Base-by-base conservation (phyloP, 1,140 invertebrate species). In the Drosophila hydei region DNA sequence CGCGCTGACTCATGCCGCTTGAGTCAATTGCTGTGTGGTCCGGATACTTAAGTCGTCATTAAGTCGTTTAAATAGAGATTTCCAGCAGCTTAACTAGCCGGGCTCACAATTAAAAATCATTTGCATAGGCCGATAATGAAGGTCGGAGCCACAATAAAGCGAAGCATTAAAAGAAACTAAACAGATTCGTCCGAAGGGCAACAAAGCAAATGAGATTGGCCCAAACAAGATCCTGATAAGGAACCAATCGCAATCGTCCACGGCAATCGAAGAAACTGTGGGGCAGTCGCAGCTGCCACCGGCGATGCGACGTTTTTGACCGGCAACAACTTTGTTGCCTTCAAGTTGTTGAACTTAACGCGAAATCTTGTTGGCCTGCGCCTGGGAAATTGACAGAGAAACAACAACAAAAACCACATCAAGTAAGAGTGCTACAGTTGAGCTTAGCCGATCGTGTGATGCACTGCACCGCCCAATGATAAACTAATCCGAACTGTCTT, bases 151-250 rank as follows among this genome's bases (percentile, higher is more conserved):
- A 36, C 27, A 77, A 76, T 72, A 75, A 60, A 70, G 56, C 52
- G 74, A 48, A 61, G 68, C 77, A 88, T 72, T 88, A 56, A 78
- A 81, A 87, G 63, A 87, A 30, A 6, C 83, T 65, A 81, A 87
- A 40, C 6, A 40, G 38, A 14, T 40, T 30, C 27, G 2, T 61
- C 59, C 63, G 68, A 70, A 72, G 5, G 27, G 27, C 79, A 80
- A 85, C 80, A 85, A 79, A 76, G 76, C 76, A 85, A 50, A 80
- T 14, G 77, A 85, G 81, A 87, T 85, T 33, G 83, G 78, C 83
- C 81, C 74, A 88, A 85, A 81, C 81, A 81, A 88, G 83, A 88
- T 88, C 75, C 83, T 88, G 83, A 88, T 88, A 88, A 88, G 55
- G 79, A 88, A 76, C 79, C 84, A 79, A 88, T 88, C 76, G 60